These are phyloP conservation scores for Rhagologus leucostigma DNA, from an alignment of 2,113 vertebrate genomes.

Conservation along the genomic window DNA sequence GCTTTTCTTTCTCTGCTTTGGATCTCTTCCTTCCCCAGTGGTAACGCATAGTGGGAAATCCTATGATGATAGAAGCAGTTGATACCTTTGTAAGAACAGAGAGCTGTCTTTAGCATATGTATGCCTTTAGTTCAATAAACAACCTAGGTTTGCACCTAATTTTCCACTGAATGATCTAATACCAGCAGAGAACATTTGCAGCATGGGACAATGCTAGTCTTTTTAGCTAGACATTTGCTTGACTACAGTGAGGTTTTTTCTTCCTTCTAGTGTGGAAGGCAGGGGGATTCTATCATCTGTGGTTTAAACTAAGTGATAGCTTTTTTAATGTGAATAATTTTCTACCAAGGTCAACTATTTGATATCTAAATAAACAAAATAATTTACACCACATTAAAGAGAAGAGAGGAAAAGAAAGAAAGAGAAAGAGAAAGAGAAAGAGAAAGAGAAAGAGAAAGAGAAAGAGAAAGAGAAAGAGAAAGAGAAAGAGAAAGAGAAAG, in stretches of 20 bases:
- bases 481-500: background rate
- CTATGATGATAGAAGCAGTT: conserved; percentile 38
- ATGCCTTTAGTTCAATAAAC: conserved; percentile 57
- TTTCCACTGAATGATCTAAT: conserved; percentile 15
- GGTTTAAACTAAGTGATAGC: background rate
- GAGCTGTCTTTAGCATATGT: background rate
- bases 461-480: no score
- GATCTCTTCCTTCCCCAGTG: conserved; percentile 45
- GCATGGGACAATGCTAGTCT: background rate
- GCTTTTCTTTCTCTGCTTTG: conserved; percentile 40
- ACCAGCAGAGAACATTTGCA: conserved; percentile 15
- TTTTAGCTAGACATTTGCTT: background rate
- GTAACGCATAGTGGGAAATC: conserved; percentile 30
- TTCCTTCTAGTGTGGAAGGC: background rate
- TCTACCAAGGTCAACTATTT: background rate
- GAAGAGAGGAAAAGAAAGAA: no score
- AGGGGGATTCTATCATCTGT: background rate
- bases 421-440: background rate
- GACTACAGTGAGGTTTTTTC: background rate
- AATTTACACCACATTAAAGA: background rate
- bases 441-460: no score
- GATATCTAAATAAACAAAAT: background rate
- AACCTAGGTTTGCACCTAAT: conserved; percentile 32
- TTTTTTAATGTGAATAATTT: background rate
- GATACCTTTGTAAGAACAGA: conserved; percentile 43